Evolutionary conservation across 1,140 invertebrate species (phyloP).

Genomic region (Leptonema lineaticorne): DNA sequence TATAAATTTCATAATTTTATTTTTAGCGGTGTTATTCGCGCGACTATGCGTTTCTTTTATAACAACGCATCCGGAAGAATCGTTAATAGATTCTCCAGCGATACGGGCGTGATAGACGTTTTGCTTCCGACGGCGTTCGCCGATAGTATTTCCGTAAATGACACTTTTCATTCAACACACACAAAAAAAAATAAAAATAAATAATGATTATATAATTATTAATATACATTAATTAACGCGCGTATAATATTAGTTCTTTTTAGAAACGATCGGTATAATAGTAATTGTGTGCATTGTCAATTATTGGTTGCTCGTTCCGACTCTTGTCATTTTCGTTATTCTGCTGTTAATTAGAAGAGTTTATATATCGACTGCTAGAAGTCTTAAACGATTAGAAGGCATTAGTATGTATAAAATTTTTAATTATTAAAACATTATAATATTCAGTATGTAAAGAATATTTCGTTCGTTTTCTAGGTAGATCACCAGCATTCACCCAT

Average conservation of each 20-base stretch:
- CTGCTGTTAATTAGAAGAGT: conserved; percentile 70
- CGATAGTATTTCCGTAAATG: conserved; percentile 63
- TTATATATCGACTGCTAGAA: conserved; percentile 78
- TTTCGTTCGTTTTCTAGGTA: conserved; percentile 52
- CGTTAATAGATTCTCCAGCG: conserved; percentile 77
- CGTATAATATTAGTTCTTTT: conserved; percentile 54
- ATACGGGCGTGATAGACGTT: conserved; percentile 77
- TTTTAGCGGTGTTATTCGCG: conserved; percentile 69
- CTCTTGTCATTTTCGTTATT: conserved; percentile 63
- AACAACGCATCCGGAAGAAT: conserved; percentile 74
- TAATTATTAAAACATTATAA: not conserved
- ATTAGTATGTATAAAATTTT: conserved; percentile 33
- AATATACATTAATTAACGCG: conserved; percentile 51
- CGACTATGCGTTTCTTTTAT: conserved; percentile 82
- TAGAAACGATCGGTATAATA: conserved; percentile 67
- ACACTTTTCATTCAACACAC: conserved; percentile 10
- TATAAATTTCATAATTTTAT: conserved; percentile 47
- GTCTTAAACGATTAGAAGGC: conserved; percentile 69
- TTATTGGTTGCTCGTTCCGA: conserved; percentile 73
- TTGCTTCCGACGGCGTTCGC: conserved; percentile 67
- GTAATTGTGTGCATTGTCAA: conserved; percentile 75
- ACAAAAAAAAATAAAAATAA: not conserved
- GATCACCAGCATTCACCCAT: conserved; percentile 83
- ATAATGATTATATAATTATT: conserved; percentile 19
- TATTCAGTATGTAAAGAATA: not conserved